These are phyloP conservation scores for Conistra vaccinii DNA, from an alignment of 2,888 invertebrate species.

Conservation along the genomic window DNA sequence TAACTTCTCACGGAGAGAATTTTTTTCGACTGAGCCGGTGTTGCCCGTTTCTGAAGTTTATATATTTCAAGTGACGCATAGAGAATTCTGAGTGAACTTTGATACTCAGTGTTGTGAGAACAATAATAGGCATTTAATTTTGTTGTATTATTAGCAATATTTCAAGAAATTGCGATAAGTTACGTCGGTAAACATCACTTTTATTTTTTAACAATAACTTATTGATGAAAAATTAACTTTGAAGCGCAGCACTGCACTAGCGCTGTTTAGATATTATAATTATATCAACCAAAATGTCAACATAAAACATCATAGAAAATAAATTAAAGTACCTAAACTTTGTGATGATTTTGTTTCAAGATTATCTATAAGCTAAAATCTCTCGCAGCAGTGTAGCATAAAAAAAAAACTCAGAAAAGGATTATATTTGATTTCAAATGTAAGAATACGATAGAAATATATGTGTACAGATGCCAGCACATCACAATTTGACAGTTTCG, in stretches of 20 bases:
- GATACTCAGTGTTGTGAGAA: conserved; percentile 21
- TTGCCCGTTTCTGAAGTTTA: conserved; percentile 45
- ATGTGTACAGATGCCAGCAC: no score
- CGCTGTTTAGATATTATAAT: background rate
- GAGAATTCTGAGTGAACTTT: conserved; percentile 41
- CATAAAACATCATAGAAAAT: no score
- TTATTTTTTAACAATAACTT: background rate
- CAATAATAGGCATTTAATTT: background rate
- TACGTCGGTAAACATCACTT: no score
- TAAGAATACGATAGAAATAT: no score
- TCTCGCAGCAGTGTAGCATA: background rate
- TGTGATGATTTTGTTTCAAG: background rate
- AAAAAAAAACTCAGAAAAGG: no score
- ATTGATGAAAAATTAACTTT: background rate
- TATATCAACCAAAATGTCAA: background rate
- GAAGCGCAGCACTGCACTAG: background rate
- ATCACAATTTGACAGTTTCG: no score
- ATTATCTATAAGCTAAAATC: no score
- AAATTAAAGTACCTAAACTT: no score
- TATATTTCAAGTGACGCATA: conserved; percentile 43
- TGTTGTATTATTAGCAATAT: background rate
- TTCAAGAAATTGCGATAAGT: background rate
- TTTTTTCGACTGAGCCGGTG: conserved; percentile 57
- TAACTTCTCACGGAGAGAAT: conserved; percentile 12
- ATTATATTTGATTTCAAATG: no score